phyloP scores from a whole-genome alignment of 2,888 invertebrate species.

The Drosophila borealis region DNA sequence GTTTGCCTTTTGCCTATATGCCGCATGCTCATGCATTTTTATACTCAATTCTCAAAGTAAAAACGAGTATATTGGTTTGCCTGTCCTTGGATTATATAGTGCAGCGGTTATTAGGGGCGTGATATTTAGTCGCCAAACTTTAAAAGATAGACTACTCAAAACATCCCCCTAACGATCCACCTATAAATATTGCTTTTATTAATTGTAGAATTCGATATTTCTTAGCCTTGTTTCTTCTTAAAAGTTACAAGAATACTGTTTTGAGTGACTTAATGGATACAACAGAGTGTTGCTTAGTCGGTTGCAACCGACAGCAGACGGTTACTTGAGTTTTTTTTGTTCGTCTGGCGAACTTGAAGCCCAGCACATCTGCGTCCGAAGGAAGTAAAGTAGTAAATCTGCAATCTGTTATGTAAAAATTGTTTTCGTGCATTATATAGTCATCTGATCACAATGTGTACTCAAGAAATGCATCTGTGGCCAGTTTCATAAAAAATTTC shows the following conservation, averaged over 20 bases:
- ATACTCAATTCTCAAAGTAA: neutral
- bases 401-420: neutral
- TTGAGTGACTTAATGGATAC: too few relatives aligned
- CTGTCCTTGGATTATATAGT: neutral
- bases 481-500: too few relatives aligned
- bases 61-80: neutral
- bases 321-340: constrained; percentile 1
- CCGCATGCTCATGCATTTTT: constrained; percentile 13
- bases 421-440: neutral
- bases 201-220: neutral
- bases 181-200: too few relatives aligned
- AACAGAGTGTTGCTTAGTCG: neutral
- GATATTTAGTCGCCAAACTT: too few relatives aligned
- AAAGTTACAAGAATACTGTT: too few relatives aligned
- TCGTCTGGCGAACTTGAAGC: constrained; percentile 30
- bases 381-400: constrained; percentile 70
- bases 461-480: too few relatives aligned
- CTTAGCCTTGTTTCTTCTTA: too few relatives aligned
- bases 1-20: constrained; percentile 50
- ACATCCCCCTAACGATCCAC: too few relatives aligned
- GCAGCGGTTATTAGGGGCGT: too few relatives aligned
- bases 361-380: constrained; percentile 20
- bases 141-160: too few relatives aligned
- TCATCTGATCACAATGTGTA: neutral
- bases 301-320: neutral